These are phyloP conservation scores for Chymomyza costata DNA, from an alignment of 1,140 invertebrate genomes.

Conservation along the genomic window DNA sequence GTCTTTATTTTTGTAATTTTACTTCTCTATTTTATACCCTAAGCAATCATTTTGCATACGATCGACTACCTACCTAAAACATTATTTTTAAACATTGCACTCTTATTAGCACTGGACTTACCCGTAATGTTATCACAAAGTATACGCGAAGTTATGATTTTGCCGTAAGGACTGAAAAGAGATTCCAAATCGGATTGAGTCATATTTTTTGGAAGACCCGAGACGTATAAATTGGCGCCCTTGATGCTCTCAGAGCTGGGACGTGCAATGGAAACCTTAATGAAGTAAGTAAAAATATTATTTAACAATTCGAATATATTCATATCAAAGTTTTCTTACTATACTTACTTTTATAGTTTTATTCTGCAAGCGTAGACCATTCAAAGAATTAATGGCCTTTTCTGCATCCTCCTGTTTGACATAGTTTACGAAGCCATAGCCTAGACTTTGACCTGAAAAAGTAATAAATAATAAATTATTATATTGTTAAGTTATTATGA, in stretches of 20 bases:
- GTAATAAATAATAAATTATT: too few relatives aligned
- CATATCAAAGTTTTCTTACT: neutral
- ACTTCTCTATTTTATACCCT: too few relatives aligned
- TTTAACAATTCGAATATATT: too few relatives aligned
- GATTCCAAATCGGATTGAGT: slow-evolving; percentile 97
- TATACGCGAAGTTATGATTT: slow-evolving; percentile 99
- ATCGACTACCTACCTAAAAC: too few relatives aligned
- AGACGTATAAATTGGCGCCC: slow-evolving; percentile 99
- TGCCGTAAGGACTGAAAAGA: slow-evolving; percentile 96
- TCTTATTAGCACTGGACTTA: too few relatives aligned
- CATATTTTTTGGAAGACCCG: slow-evolving; percentile 98
- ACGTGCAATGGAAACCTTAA: slow-evolving; percentile 96
- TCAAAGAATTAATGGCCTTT: slow-evolving; percentile 97
- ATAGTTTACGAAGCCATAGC: slow-evolving; percentile 99
- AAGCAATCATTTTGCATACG: too few relatives aligned
- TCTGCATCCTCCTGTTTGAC: slow-evolving; percentile 97
- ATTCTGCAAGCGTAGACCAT: slow-evolving; percentile 97
- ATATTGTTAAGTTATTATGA: too few relatives aligned
- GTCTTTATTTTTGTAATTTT: too few relatives aligned
- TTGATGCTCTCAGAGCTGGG: slow-evolving; percentile 99
- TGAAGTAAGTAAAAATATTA: slow-evolving; percentile 7
- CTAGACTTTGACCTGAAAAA: slow-evolving; percentile 95
- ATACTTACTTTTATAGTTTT: slow-evolving; percentile 99
- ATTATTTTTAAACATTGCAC: too few relatives aligned
- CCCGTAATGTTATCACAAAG: slow-evolving; percentile 91